phyloP scores from a whole-genome alignment of 2,113 vertebrate species.

The Anguilla rostrata region DNA sequence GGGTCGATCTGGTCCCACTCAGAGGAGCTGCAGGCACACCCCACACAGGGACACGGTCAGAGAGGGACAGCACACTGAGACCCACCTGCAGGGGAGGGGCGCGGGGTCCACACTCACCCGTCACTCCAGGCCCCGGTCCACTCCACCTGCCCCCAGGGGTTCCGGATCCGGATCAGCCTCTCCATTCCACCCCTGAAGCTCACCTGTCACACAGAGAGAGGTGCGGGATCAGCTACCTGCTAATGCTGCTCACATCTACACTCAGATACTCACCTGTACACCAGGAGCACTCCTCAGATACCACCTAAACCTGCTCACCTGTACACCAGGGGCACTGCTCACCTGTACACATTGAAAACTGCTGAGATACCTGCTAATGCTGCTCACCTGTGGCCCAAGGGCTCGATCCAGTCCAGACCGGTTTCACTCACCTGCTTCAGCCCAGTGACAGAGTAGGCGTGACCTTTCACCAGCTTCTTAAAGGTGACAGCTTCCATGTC shows the following conservation, averaged over 20 bases:
- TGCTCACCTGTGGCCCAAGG: no score
- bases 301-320: no score
- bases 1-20: constrained; percentile 80
- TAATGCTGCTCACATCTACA: neutral
- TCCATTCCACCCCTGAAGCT: constrained; percentile 62
- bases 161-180: constrained; percentile 75
- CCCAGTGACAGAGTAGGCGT: constrained; percentile 86
- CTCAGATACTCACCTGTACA: no score
- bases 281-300: no score
- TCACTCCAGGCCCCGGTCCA: constrained; percentile 88
- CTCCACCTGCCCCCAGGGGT: constrained; percentile 85
- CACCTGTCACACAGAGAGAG: constrained; percentile 56
- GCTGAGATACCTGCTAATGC: no score
- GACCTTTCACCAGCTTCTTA: constrained; percentile 88
- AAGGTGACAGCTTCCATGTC: constrained; percentile 83
- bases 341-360: no score
- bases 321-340: no score
- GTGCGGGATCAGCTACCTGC: neutral
- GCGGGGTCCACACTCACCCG: constrained; percentile 56
- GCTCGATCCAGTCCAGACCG: neutral
- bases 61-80: neutral
- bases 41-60: no score
- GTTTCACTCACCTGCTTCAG: constrained; percentile 72
- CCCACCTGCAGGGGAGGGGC: neutral
- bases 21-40: constrained; percentile 64